A percentile compares a stretch with the other conserved stretches of the same genome.
phyloP scores from a whole-genome alignment of 1,140 invertebrate genomes.

The Ylistrum balloti region DNA sequence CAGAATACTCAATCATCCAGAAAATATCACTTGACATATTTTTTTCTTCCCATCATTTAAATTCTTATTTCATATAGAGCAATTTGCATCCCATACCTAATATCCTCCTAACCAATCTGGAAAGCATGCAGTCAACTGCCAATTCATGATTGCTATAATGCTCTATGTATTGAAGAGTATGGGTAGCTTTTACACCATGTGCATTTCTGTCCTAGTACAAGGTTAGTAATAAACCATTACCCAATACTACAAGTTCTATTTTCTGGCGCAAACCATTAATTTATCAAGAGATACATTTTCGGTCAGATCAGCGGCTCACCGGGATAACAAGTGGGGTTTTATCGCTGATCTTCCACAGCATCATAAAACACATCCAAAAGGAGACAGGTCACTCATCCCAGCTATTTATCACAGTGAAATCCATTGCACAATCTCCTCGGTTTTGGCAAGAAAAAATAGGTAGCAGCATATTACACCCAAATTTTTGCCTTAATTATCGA shows the following conservation, averaged over 20 bases:
- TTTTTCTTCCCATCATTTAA: not conserved
- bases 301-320: not conserved
- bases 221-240: not conserved
- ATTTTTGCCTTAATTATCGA: conserved; percentile 40
- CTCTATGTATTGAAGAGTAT: not conserved
- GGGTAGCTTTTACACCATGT: not conserved
- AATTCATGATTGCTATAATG: not conserved
- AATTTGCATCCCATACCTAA: not conserved
- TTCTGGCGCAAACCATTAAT: not conserved
- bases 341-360: not conserved
- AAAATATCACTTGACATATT: not conserved
- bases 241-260: not conserved
- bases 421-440: not conserved
- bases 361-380: conserved; percentile 3
- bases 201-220: not conserved
- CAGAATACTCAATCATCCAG: not conserved
- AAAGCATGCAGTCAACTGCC: conserved; percentile 20
- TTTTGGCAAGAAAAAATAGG: not conserved
- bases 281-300: not conserved
- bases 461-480: not conserved
- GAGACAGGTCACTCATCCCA: not conserved
- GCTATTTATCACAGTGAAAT: not conserved
- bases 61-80: not conserved
- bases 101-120: not conserved
- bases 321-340: conserved; percentile 4